A percentile compares a stretch with the other conserved stretches of the same genome.
These are phyloP conservation scores for Geodia barretti DNA, from an alignment of 37 sponge, comb jelly and placozoan species.

Conservation along the genomic window DNA sequence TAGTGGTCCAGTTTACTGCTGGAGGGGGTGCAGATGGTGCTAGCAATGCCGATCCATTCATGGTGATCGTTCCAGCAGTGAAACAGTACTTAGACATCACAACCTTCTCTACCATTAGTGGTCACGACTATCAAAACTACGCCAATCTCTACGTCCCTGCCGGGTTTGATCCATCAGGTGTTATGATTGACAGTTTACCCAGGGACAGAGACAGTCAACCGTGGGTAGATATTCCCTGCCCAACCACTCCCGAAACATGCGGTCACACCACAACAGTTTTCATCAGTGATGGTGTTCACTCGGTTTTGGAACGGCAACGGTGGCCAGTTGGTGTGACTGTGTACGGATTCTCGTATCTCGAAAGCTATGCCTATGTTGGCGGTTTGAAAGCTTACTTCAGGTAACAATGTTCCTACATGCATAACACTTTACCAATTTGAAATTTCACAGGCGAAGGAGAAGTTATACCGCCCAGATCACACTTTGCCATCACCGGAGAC, in stretches of 20 bases:
- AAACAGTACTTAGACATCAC: conserved; percentile 21
- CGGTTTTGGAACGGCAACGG: neutral
- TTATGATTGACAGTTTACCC: neutral
- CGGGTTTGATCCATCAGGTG: neutral
- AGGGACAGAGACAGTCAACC: neutral
- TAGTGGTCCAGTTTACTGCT: conserved; percentile 22
- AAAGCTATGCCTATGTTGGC: conserved; percentile 43
- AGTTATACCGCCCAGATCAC: neutral
- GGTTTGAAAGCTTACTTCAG: conserved; percentile 15
- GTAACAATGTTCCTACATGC: neutral
- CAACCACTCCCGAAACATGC: neutral
- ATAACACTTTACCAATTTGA: too few species aligned
- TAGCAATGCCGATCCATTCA: conserved; percentile 29
- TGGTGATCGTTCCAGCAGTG: conserved; percentile 23
- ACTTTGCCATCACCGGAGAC: neutral
- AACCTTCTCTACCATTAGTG: neutral
- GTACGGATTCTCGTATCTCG: conserved; percentile 21
- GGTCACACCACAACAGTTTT: neutral
- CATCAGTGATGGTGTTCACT: neutral
- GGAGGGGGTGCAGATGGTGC: neutral
- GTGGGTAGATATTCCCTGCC: conserved; percentile 4
- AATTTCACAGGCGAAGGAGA: neutral
- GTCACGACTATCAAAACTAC: conserved; percentile 1
- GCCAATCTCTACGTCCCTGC: conserved; percentile 16
- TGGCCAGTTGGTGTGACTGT: conserved; percentile 16